These are phyloP conservation scores for Tuta absoluta DNA, from an alignment of 2,888 invertebrate species.

Conservation along the genomic window DNA sequence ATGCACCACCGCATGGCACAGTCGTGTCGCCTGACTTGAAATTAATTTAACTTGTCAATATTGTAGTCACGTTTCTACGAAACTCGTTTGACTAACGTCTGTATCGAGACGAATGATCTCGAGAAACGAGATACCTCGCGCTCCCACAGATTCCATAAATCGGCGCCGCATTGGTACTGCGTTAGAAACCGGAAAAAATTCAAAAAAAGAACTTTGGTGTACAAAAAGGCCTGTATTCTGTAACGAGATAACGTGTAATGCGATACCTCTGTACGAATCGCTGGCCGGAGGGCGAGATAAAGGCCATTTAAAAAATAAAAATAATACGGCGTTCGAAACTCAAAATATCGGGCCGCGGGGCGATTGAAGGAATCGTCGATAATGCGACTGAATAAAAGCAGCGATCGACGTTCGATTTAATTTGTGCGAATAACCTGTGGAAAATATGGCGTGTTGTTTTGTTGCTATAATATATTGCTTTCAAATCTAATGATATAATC, in stretches of 20 bases:
- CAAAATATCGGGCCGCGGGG: conserved; percentile 63
- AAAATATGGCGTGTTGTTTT: background rate
- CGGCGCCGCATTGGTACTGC: conserved; percentile 52
- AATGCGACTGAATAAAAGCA: conserved; percentile 45
- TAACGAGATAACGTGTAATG: conserved; percentile 76
- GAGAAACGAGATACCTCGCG: conserved; percentile 69
- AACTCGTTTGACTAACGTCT: conserved; percentile 72
- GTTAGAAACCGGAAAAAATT: conserved; percentile 60
- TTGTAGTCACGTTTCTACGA: conserved; percentile 68
- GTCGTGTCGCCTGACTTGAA: conserved; percentile 55
- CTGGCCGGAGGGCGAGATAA: conserved; percentile 71
- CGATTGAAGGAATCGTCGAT: conserved; percentile 57
- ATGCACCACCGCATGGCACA: conserved; percentile 46
- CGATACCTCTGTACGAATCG: conserved; percentile 72
- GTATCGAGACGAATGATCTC: conserved; percentile 69
- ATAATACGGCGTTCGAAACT: conserved; percentile 66
- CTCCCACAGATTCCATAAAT: conserved; percentile 71
- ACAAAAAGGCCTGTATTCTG: conserved; percentile 66
- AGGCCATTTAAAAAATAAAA: conserved; percentile 65
- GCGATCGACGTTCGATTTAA: conserved; percentile 20
- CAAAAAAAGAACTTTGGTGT: conserved; percentile 47
- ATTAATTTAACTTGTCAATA: conserved; percentile 72
- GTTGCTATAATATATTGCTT: background rate
- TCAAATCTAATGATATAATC: too few species aligned
- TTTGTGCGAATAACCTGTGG: conserved; percentile 10